phyloP scores from a whole-genome alignment of 2,888 invertebrate species.

The Phorcus lineatus region DNA sequence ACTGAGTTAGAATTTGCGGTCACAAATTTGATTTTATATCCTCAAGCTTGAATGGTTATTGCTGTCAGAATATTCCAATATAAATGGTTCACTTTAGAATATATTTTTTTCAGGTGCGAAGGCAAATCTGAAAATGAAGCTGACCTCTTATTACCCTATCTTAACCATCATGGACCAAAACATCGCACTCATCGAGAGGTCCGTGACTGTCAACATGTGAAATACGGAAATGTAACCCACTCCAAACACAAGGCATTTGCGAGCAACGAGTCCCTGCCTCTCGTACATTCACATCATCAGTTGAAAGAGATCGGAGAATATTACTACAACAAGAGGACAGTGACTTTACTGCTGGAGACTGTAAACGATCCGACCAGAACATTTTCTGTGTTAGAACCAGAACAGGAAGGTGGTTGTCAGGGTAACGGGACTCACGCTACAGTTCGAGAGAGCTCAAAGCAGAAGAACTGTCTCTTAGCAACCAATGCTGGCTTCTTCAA shows the following conservation, averaged over 20 bases:
- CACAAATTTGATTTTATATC: no score
- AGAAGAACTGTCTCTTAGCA: slow-evolving; percentile 69
- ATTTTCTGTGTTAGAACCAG: slow-evolving; percentile 73
- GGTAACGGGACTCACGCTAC: slow-evolving; percentile 52
- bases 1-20: no score
- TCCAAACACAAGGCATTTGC: slow-evolving; percentile 41
- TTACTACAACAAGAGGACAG: slow-evolving; percentile 39
- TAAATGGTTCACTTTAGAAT: no score
- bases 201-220: slow-evolving; percentile 62
- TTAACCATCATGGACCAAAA: slow-evolving; percentile 52
- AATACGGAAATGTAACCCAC: slow-evolving; percentile 65
- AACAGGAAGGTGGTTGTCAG: slow-evolving; percentile 66
- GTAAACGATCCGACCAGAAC: slow-evolving; percentile 69
- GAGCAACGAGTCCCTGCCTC: slow-evolving; percentile 37
- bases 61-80: no score
- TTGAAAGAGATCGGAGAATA: slow-evolving; percentile 40
- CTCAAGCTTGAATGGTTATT: no score
- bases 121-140: not conserved
- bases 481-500: slow-evolving; percentile 75
- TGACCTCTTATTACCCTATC: slow-evolving; percentile 35
- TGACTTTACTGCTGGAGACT: slow-evolving; percentile 50
- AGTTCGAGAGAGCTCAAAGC: slow-evolving; percentile 61
- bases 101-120: no score
- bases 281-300: slow-evolving; percentile 49
- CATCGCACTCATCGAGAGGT: slow-evolving; percentile 54